Conservation (phyloP, 2,113 vertebrate species). For the Neodon shergylaensis region DNA sequence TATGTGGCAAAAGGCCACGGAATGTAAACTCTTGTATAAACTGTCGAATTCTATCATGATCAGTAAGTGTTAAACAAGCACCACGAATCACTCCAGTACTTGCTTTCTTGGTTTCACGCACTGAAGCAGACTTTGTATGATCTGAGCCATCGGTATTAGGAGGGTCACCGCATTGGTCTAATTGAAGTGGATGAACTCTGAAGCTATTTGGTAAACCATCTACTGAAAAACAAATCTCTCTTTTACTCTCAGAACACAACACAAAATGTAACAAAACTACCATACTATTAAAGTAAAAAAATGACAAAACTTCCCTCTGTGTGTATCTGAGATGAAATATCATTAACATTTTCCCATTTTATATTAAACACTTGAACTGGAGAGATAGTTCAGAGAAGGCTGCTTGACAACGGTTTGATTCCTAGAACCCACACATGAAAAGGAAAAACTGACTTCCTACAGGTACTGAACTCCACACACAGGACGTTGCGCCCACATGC, state of each 20-base stretch:
- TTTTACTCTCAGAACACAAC: slow-evolving; percentile 59
- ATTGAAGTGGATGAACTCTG: slow-evolving; percentile 90
- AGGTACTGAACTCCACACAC: neutral
- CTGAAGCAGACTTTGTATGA: slow-evolving; percentile 75
- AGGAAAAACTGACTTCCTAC: neutral
- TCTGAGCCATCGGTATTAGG: slow-evolving; percentile 85
- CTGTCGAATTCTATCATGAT: slow-evolving; percentile 97
- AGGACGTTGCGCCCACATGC: neutral
- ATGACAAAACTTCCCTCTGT: neutral
- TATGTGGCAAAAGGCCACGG: slow-evolving; percentile 95
- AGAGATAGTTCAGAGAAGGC: neutral
- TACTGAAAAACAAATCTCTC: slow-evolving; percentile 76
- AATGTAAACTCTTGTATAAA: slow-evolving; percentile 99
- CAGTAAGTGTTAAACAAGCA: slow-evolving; percentile 94
- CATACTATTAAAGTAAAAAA: neutral
- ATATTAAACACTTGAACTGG: neutral
- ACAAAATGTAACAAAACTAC: slow-evolving; percentile 38
- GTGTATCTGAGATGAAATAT: neutral
- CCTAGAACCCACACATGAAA: neutral
- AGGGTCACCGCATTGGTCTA: slow-evolving; percentile 86
- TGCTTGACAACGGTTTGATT: neutral
- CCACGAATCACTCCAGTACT: slow-evolving; percentile 87
- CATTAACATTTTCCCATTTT: neutral
- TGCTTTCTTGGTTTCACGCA: slow-evolving; percentile 86
- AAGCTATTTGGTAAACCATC: slow-evolving; percentile 88